A percentile compares a stretch with the other conserved stretches of the same genome.
Conservation (phyloP, 2,113 vertebrate genomes). For the Lepus americanus region DNA sequence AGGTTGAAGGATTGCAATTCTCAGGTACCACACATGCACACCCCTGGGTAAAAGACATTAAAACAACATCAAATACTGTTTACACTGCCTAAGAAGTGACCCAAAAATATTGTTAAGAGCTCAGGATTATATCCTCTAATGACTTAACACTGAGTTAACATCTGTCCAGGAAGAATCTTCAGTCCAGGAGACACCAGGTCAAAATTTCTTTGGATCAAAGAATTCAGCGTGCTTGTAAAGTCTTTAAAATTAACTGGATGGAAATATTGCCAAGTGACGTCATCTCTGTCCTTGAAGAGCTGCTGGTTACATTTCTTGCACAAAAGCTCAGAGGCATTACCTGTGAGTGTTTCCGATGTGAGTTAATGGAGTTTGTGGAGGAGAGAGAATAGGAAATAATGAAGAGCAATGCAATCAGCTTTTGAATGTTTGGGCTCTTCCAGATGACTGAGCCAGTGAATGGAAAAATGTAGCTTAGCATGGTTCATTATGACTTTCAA, state of each 20-base stretch:
- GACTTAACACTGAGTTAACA: slow-evolving; percentile 6
- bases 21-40: background rate
- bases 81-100: background rate
- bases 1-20: background rate
- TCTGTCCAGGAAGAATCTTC: background rate
- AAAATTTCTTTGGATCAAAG: slow-evolving; percentile 49
- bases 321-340: slow-evolving; percentile 40
- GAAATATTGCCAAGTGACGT: background rate
- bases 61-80: background rate
- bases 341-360: slow-evolving; percentile 42
- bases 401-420: slow-evolving; percentile 66
- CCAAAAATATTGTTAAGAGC: background rate
- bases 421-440: slow-evolving; percentile 71
- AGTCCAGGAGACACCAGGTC: background rate
- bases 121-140: background rate
- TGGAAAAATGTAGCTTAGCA: slow-evolving; percentile 70
- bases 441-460: slow-evolving; percentile 69
- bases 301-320: slow-evolving; percentile 56
- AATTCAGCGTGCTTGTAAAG: slow-evolving; percentile 4
- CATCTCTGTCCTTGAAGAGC: slow-evolving; percentile 65
- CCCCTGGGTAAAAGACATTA: background rate
- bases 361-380: slow-evolving; percentile 68
- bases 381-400: slow-evolving; percentile 54
- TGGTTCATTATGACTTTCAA: slow-evolving; percentile 72
- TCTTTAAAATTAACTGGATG: slow-evolving; percentile 48